phyloP scores from a whole-genome alignment of 2,888 invertebrate species.

The Noctuana brunneofusca region DNA sequence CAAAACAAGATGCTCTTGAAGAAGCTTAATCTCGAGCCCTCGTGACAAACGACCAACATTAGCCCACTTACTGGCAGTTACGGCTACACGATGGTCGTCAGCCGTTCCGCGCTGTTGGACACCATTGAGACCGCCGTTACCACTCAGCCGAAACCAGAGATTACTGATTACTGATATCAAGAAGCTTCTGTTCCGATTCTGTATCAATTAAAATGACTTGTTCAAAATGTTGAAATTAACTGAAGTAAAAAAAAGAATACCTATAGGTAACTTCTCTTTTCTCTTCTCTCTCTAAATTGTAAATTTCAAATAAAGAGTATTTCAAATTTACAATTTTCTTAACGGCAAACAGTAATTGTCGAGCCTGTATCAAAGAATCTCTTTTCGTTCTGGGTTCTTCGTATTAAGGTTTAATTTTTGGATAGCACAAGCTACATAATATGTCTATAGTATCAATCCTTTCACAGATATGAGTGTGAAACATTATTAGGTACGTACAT shows the following conservation, averaged over 20 bases:
- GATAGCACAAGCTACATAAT: not conserved
- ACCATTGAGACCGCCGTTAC: not conserved
- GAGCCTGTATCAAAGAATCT: no score
- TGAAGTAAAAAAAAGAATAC: no score
- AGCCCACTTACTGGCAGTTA: not conserved
- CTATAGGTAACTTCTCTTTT: no score
- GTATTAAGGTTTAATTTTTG: no score
- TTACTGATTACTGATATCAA: not conserved
- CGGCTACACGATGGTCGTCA: not conserved
- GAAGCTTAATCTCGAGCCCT: not conserved
- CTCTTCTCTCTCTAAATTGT: no score
- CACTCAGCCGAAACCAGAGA: not conserved
- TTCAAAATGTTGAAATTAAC: no score
- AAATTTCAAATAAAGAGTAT: no score
- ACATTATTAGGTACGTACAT: not conserved
- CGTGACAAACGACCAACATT: not conserved
- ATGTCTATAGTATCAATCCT: not conserved
- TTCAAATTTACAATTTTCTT: no score
- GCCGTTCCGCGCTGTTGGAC: constrained; percentile 1
- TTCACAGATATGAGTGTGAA: not conserved
- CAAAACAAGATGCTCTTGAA: not conserved
- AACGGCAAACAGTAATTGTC: no score
- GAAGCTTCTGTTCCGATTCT: not conserved
- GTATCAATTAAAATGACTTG: not conserved
- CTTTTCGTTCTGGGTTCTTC: no score